Evolutionary conservation across 2,113 vertebrate genomes (phyloP), one percentile per base, ranked within the genome.

Genomic region (Cygnus buccinator): DNA sequence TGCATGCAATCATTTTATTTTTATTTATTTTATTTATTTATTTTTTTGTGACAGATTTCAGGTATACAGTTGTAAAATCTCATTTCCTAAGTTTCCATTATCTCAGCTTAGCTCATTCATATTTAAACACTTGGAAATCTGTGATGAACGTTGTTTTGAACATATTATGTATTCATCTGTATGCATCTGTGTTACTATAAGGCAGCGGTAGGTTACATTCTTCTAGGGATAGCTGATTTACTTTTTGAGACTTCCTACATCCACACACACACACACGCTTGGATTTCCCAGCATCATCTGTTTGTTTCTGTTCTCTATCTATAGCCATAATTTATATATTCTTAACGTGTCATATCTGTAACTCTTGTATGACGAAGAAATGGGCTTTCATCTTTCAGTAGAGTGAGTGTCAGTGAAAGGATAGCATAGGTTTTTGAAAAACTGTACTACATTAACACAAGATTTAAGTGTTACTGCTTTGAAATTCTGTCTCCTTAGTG

Each of bases 211-310:
- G 31, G 43, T 5, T 41, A 12, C 14, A 19, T 61, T 35, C 31
- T 20, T 59, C 5, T 18, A 31, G 20, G 18, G 29, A 62, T 7
- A 83, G 15, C 31, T 44, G 3, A 52, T 52, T 74, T 65, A 66
- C 20, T n/a, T 76, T 52, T 57, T 50, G n/a, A 61, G 9, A 39
- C 35, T 83, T 76, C 28, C 9, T 81, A 5, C 11, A 46, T 61
- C 16, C 9, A 10, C 18, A 17, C 7, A 39, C 8, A 15, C 0
- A 0, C 33, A 20, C 39, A n/a, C 16, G 10, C 52, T 48, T 80
- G 29, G 11, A 58, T 4, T 35, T 77, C 6, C 26, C 21, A 62
- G 16, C 12, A 20, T 8, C 55, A 37, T 63, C 11, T n/a, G 72
- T 20, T 68, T 77, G 4, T 15, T 87, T 87, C 35, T 74, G 23